These are phyloP conservation scores for Cettia cetti DNA, from an alignment of 2,113 vertebrate genomes.

Conservation along the genomic window DNA sequence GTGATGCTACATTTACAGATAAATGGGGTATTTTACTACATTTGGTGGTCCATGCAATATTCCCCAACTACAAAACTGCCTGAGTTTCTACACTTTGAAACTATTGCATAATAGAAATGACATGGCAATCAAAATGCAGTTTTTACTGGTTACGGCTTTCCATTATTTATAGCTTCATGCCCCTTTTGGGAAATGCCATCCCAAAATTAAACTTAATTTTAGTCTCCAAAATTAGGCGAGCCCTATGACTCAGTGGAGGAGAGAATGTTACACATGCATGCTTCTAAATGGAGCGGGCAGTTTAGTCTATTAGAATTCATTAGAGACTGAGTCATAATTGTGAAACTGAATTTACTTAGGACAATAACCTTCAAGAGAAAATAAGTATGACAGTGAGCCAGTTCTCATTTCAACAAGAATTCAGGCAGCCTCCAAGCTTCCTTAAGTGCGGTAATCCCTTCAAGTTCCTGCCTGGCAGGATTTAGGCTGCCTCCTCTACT, in stretches of 20 bases:
- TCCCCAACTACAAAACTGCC: background rate
- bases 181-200: constrained; percentile 55
- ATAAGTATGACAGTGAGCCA: constrained; percentile 36
- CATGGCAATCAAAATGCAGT: background rate
- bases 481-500: constrained; percentile 11
- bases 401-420: constrained; percentile 7
- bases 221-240: constrained; percentile 45
- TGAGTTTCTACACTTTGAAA: background rate
- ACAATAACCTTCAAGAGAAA: constrained; percentile 62
- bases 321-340: constrained; percentile 57
- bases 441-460: background rate
- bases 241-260: constrained; percentile 57
- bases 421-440: constrained; percentile 7
- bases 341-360: constrained; percentile 55
- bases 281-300: constrained; percentile 51
- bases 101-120: constrained; percentile 15
- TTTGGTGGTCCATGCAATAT: background rate
- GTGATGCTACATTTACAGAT: rapidly evolving
- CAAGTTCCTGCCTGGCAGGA: constrained; percentile 6
- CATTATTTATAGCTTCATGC: constrained; percentile 50
- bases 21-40: background rate
- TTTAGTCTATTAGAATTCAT: constrained; percentile 60
- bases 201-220: constrained; percentile 64
- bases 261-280: constrained; percentile 59
- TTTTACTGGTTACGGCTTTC: background rate